A percentile compares a stretch with the other conserved stretches of the same genome.
These are phyloP conservation scores for Oreochromis niloticus DNA, from an alignment of 2,113 vertebrate genomes.

Conservation along the genomic window DNA sequence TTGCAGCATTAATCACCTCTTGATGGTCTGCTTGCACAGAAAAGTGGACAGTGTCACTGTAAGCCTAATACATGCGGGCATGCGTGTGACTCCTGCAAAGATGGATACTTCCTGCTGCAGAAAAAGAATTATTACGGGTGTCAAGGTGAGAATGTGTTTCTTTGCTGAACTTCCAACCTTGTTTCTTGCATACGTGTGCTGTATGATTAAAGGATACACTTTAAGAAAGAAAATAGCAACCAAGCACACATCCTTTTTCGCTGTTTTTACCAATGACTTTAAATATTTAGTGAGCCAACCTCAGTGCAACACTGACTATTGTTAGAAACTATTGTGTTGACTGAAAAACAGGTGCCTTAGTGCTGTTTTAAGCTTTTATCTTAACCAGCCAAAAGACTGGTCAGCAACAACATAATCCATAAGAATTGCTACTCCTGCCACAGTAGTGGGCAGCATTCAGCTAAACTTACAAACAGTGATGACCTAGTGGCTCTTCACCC, in stretches of 20 bases:
- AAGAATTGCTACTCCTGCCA: not conserved
- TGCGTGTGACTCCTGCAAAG: conserved; percentile 79
- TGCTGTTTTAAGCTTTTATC: not conserved
- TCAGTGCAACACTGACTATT: not conserved
- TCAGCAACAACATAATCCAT: not conserved
- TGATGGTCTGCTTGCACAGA: conserved; percentile 58
- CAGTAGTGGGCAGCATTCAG: not conserved
- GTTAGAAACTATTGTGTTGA: not conserved
- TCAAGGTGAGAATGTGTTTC: conserved; percentile 70
- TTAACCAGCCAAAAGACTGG: not conserved
- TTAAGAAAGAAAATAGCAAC: not conserved
- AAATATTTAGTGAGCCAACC: not conserved
- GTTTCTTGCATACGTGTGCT: not conserved
- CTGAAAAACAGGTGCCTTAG: not conserved
- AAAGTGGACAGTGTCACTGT: conserved; percentile 83
- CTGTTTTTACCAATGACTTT: not conserved
- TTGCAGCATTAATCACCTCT: not conserved
- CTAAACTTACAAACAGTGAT: not conserved
- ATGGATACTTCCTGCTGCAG: conserved; percentile 82
- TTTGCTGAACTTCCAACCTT: not conserved
- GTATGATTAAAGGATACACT: not conserved
- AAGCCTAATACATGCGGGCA: conserved; percentile 78
- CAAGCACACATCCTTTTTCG: not conserved
- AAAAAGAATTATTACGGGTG: conserved; percentile 88
- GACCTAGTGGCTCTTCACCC: not conserved